Conservation (phyloP, 2,113 vertebrate genomes). For the Thomomys bottae region DNA sequence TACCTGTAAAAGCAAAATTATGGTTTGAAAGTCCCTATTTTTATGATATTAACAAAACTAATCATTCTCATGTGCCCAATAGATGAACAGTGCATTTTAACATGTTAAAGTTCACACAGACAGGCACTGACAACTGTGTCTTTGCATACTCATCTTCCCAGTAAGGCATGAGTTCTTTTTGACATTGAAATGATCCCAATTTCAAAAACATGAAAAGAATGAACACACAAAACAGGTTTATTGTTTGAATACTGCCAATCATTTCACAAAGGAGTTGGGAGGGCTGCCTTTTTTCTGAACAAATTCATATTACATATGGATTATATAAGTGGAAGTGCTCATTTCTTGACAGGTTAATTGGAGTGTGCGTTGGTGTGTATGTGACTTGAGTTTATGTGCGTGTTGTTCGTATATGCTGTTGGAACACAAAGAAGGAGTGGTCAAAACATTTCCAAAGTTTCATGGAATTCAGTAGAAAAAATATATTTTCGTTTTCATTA, state of each 20-base stretch:
- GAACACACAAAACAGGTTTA: not conserved
- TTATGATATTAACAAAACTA: conserved; percentile 26
- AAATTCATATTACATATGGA: no score
- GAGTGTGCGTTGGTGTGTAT: not conserved
- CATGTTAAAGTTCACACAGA: not conserved
- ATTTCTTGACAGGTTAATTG: not conserved
- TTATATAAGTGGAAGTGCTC: not conserved
- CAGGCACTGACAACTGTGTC: not conserved
- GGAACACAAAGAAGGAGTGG: not conserved
- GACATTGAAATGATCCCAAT: conserved; percentile 1
- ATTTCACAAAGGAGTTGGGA: not conserved
- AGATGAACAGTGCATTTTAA: not conserved
- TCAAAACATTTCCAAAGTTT: not conserved
- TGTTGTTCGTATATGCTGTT: not conserved
- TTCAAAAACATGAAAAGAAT: conserved; percentile 9
- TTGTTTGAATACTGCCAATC: not conserved
- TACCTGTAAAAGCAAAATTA: conserved; percentile 2
- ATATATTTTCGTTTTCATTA: not conserved
- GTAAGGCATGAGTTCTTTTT: conserved; percentile 34
- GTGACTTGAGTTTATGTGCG: no score
- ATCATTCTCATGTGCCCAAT: not conserved
- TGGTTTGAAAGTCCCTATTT: conserved; percentile 28
- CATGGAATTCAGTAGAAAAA: not conserved
- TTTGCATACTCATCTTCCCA: not conserved
- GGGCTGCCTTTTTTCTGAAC: not conserved